Percentiles rank a stretch among this genome's conserved stretches.
Conservation (phyloP, 2,888 invertebrate species). For the Parnassius apollo region DNA sequence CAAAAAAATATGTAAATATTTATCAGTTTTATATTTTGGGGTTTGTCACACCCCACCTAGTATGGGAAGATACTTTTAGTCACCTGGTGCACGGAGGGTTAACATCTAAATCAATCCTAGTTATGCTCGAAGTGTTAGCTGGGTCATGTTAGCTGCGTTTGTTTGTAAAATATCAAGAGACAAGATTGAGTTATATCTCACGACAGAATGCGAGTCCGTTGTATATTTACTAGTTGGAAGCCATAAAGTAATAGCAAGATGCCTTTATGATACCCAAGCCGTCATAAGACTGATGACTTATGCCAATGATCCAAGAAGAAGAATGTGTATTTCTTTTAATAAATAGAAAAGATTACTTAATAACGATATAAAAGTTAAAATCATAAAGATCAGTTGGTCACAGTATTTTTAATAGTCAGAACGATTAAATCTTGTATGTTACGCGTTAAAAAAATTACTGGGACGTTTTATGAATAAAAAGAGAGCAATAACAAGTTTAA, state of each 20-base stretch:
- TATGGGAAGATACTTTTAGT: too few relatives aligned
- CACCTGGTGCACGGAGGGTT: too few relatives aligned
- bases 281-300: constrained; percentile 83
- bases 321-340: constrained; percentile 70
- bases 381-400: not conserved
- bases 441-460: too few relatives aligned
- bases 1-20: too few relatives aligned
- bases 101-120: too few relatives aligned
- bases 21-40: too few relatives aligned
- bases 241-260: constrained; percentile 86
- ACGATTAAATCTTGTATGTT: too few relatives aligned
- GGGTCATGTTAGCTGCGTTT: constrained; percentile 76
- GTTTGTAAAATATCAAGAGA: constrained; percentile 84
- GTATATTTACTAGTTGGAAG: constrained; percentile 90
- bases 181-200: constrained; percentile 87
- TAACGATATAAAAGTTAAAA: not conserved
- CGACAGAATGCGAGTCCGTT: constrained; percentile 89
- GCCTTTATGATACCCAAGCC: constrained; percentile 87
- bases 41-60: too few relatives aligned
- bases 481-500: too few relatives aligned
- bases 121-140: too few relatives aligned
- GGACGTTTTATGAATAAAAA: too few relatives aligned
- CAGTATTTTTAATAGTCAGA: too few relatives aligned
- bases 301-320: constrained; percentile 83
- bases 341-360: not conserved